Conservation (phyloP, 2,888 invertebrate genomes). For the Caenorhabditis panamensis region DNA sequence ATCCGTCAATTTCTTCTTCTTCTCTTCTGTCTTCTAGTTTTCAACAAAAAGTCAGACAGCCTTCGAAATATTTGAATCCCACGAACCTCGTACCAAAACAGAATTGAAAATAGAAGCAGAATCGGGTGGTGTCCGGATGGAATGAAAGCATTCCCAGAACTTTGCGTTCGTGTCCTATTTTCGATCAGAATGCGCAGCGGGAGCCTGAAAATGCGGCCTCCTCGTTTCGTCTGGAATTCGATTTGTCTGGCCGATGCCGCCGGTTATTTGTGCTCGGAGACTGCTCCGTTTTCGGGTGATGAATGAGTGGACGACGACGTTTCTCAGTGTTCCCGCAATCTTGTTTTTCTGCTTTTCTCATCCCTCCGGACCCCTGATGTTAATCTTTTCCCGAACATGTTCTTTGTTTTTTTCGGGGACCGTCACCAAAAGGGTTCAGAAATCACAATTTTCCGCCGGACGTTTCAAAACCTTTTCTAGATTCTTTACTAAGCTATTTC, state of each 20-base stretch:
- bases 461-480: too few species aligned
- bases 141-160: background rate
- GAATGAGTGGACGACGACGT: slow-evolving; percentile 12
- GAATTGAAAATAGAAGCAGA: too few species aligned
- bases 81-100: too few species aligned
- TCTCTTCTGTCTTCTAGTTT: background rate
- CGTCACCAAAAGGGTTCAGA: too few species aligned
- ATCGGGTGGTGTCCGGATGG: too few species aligned
- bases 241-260: background rate
- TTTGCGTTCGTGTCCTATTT: background rate
- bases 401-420: slow-evolving; percentile 1
- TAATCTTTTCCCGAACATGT: background rate
- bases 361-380: background rate
- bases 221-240: background rate
- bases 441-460: background rate
- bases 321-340: background rate
- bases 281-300: background rate
- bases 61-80: too few species aligned
- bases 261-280: background rate
- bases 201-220: background rate
- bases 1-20: background rate
- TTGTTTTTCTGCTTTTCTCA: background rate
- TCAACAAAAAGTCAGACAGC: too few species aligned
- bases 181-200: background rate
- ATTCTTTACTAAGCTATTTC: too few species aligned